Conservation (phyloP, 2,113 vertebrate genomes). For the Eulemur macaco region DNA sequence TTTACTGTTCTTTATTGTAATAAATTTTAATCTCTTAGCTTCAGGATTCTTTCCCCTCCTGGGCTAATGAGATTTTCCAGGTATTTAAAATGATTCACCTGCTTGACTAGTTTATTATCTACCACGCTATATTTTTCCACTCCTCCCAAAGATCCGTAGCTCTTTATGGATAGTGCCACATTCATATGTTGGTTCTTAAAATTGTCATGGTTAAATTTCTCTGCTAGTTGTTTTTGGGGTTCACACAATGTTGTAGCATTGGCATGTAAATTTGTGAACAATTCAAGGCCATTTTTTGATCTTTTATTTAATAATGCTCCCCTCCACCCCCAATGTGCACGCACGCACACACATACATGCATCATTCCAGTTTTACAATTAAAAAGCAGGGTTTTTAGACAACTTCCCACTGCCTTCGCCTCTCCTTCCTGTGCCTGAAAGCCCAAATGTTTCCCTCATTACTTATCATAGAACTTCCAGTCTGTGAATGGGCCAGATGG, state of each 20-base stretch:
- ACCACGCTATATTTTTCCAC: not conserved
- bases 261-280: not conserved
- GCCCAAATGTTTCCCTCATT: not conserved
- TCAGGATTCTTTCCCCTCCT: slow-evolving; percentile 37
- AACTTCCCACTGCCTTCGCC: not conserved
- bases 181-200: not conserved
- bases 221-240: not conserved
- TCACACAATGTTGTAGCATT: not conserved
- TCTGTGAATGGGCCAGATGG: not conserved
- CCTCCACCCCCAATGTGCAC: accelerated
- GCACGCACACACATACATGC: not conserved
- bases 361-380: not conserved
- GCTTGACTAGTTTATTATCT: slow-evolving; percentile 62
- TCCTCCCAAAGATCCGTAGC: not conserved
- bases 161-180: not conserved
- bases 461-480: not conserved
- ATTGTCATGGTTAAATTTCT: not conserved
- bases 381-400: not conserved
- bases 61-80: slow-evolving; percentile 63
- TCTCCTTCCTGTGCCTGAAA: not conserved
- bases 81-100: slow-evolving; percentile 70
- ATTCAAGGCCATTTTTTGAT: not conserved
- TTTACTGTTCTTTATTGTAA: slow-evolving; percentile 66
- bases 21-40: slow-evolving; percentile 67
- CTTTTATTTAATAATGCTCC: not conserved